These are phyloP conservation scores for Proisotoma minuta DNA, from an alignment of 2,888 invertebrate species.

Conservation along the genomic window DNA sequence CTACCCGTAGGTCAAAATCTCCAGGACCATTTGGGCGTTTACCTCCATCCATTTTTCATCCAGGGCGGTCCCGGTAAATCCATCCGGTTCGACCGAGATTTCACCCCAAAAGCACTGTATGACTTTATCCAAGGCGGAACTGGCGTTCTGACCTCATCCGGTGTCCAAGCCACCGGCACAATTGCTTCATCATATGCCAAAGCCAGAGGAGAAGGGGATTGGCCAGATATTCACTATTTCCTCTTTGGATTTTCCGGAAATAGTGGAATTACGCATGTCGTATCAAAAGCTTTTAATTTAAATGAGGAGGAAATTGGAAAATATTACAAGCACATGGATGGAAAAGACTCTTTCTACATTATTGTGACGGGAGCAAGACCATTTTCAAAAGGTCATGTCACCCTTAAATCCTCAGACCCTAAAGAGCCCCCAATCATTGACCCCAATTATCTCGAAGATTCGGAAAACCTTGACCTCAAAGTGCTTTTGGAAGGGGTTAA, in stretches of 20 bases:
- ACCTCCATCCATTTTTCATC: conserved; percentile 26
- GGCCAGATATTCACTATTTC: conserved; percentile 30
- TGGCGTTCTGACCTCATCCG: conserved; percentile 31
- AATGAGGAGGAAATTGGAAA: conserved; percentile 21
- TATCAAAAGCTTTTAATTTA: conserved; percentile 15
- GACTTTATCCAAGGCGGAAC: background rate
- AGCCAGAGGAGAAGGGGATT: conserved; percentile 29
- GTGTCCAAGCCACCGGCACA: conserved; percentile 24
- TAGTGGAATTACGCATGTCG: background rate
- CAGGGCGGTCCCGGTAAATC: conserved; percentile 11
- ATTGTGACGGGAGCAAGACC: conserved; percentile 27
- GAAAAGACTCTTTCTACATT: conserved; percentile 27
- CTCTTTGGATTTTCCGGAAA: background rate
- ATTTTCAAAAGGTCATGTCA: conserved; percentile 19
- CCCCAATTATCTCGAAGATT: conserved; percentile 21
- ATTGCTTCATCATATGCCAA: conserved; percentile 25
- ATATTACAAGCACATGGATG: conserved; percentile 24
- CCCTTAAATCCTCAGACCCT: conserved; percentile 16
- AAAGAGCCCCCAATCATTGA: conserved; percentile 25
- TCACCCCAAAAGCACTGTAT: conserved; percentile 8
- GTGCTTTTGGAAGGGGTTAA: conserved; percentile 1
- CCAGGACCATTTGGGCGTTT: conserved; percentile 23
- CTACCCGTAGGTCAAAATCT: conserved; percentile 21
- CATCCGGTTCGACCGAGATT: conserved; percentile 23
- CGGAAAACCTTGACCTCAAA: background rate